Percentiles rank a stretch among this genome's conserved stretches.
Conservation (phyloP, 2,797 vertebrate genomes). For the Cyprinodon diabolis region DNA sequence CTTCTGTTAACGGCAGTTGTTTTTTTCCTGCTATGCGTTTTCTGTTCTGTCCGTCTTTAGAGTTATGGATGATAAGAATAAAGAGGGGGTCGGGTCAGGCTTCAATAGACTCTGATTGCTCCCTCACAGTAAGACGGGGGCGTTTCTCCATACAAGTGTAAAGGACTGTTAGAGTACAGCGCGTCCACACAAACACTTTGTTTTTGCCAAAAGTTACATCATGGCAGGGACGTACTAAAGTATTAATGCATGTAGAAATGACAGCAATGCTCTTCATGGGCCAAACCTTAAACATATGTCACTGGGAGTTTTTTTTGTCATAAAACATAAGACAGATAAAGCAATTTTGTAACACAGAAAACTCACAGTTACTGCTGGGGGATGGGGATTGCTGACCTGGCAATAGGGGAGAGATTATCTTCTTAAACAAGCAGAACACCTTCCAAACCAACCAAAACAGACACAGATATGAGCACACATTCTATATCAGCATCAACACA, state of each 20-base stretch:
- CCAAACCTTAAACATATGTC: not conserved
- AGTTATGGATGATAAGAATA: constrained; percentile 73
- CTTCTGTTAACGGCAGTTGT: constrained; percentile 75
- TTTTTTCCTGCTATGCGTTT: constrained; percentile 76
- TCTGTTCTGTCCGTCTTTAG: constrained; percentile 42
- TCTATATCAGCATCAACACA: constrained; percentile 18
- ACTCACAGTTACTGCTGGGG: constrained; percentile 54
- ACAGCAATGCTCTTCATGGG: not conserved
- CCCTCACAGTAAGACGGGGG: constrained; percentile 62
- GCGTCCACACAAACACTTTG: constrained; percentile 20
- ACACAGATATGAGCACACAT: constrained; percentile 17
- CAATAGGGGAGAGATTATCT: constrained; percentile 49
- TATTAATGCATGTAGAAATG: not conserved
- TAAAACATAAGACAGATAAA: constrained; percentile 39
- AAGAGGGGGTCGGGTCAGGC: constrained; percentile 68
- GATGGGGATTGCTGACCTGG: constrained; percentile 55
- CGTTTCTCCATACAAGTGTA: constrained; percentile 36
- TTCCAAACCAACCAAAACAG: constrained; percentile 50
- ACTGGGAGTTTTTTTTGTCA: not conserved
- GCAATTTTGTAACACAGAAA: constrained; percentile 47
- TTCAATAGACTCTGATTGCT: constrained; percentile 69
- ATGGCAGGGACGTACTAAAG: not conserved
- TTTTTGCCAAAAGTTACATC: constrained; percentile 27
- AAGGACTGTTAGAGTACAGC: not conserved
- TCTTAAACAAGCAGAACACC: constrained; percentile 61